A percentile compares a stretch with the other conserved stretches of the same genome.
Evolutionary conservation across 2,797 vertebrate genomes (phyloP).

Genomic region (Muraenolepis orangiensis): DNA sequence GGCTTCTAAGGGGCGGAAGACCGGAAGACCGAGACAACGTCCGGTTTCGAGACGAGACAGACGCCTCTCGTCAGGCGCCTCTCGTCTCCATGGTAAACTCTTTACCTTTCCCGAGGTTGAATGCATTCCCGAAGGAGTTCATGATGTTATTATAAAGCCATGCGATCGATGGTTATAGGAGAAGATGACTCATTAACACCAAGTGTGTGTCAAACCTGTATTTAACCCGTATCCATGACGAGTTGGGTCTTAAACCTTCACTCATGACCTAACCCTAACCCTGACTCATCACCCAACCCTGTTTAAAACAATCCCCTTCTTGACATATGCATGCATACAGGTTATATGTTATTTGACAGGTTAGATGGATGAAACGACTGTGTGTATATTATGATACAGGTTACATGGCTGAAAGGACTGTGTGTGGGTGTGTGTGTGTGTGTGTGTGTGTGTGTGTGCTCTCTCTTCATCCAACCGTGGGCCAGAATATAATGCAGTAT

Average conservation of each 20-base stretch:
- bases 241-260: background rate
- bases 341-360: slow-evolving; percentile 12
- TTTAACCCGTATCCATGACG: background rate
- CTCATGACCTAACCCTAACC: background rate
- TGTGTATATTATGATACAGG: slow-evolving; percentile 43
- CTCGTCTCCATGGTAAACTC: background rate
- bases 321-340: background rate
- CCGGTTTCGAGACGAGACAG: background rate
- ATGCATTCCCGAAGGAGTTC: background rate
- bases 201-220: background rate
- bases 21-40: background rate
- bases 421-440: slow-evolving; percentile 43
- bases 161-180: background rate
- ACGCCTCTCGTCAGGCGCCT: too few relatives aligned
- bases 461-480: background rate
- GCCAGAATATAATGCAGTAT: background rate
- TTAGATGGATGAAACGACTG: slow-evolving; percentile 65
- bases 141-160: background rate
- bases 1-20: slow-evolving; percentile 86
- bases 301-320: background rate
- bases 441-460: slow-evolving; percentile 21
- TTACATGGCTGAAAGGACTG: slow-evolving; percentile 59
- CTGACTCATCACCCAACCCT: background rate
- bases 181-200: background rate
- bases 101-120: background rate